Percentiles rank a stretch among this genome's conserved stretches.
Evolutionary conservation across 2,888 invertebrate species (phyloP).

Genomic region (Scelioninae gen. 2): DNA sequence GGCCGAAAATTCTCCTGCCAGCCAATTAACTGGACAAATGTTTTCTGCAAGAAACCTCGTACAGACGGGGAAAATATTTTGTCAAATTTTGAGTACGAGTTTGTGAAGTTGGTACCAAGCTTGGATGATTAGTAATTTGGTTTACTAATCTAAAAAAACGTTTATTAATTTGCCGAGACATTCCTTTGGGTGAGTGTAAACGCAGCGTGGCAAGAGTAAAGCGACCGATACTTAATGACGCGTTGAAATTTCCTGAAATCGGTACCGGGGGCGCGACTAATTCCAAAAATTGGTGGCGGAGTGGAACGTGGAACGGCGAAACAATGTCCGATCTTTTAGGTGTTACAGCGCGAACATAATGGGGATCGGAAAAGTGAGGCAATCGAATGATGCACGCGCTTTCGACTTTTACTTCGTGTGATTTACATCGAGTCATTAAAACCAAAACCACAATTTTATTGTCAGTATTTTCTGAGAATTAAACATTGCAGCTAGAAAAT

Average conservation of each 20-base stretch:
- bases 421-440: slow-evolving; percentile 34
- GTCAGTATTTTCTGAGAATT: slow-evolving; percentile 16
- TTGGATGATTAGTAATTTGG: no score
- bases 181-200: no score
- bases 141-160: no score
- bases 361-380: slow-evolving; percentile 42
- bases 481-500: slow-evolving; percentile 33
- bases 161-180: no score
- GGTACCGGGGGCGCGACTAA: slow-evolving; percentile 16
- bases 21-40: no score
- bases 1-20: no score
- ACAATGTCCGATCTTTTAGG: slow-evolving; percentile 20
- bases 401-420: slow-evolving; percentile 51
- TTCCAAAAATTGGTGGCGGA: slow-evolving; percentile 12
- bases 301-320: slow-evolving; percentile 14
- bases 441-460: slow-evolving; percentile 30
- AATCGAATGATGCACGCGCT: slow-evolving; percentile 38
- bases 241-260: slow-evolving; percentile 18
- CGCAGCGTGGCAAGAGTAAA: no score
- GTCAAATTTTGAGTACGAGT: no score
- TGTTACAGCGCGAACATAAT: slow-evolving; percentile 23
- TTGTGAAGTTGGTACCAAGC: no score
- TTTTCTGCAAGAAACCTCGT: no score
- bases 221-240: slow-evolving; percentile 2
- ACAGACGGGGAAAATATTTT: no score